Base-by-base conservation (phyloP, 2,888 invertebrate genomes). In the Anoncus sp. region DNA sequence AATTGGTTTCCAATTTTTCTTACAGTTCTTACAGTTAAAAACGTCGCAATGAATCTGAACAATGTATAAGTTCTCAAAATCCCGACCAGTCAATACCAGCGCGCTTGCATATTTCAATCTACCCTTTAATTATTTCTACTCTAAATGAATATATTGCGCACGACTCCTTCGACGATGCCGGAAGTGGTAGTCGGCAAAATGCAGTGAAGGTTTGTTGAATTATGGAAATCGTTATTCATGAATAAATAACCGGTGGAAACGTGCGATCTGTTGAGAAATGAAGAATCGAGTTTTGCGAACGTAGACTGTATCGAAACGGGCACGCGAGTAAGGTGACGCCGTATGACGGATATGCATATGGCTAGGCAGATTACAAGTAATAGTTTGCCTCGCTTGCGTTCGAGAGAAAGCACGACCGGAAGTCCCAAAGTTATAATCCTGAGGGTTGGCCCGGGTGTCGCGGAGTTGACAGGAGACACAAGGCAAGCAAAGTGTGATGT, bases 351-450 rank as follows among this genome's bases (percentile, higher is more conserved):
- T 57, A 70, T 70, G 31, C 60, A 53, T 60, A 70, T 40, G 65
- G 22, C 55, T 27, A 49, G 63, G 57, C 49, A 47, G 18, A 66
- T 72, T 62, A 55, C 71, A 38, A 31, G 31, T 31, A 31, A 31
- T 31, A 70, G 69, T 77, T 73, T 67, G 40, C 35, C 60, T 40
- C 55, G 27, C 43, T 12, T 1, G 22, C 47, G 67, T 20, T 53
- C 27, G 24, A 38, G 47, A 47, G n/a, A n/a, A 20, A 49, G 27
- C 38, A 27, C 40, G 47, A 70, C 38, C 59, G 59, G 59, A 60
- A 69, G 65, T 73, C 51, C 53, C 62, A 47, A 79, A 79, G 79
- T 79, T 79, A 77, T 73, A 79, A 77, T 79, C 73, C 77, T 63
- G 43, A 59, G 69, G 59, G 69, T 57, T 63, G 60, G 62, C 20